Evolutionary conservation across 2,888 invertebrate genomes (phyloP), one percentile per base, ranked within the genome.

Genomic region (Erynnis tages): DNA sequence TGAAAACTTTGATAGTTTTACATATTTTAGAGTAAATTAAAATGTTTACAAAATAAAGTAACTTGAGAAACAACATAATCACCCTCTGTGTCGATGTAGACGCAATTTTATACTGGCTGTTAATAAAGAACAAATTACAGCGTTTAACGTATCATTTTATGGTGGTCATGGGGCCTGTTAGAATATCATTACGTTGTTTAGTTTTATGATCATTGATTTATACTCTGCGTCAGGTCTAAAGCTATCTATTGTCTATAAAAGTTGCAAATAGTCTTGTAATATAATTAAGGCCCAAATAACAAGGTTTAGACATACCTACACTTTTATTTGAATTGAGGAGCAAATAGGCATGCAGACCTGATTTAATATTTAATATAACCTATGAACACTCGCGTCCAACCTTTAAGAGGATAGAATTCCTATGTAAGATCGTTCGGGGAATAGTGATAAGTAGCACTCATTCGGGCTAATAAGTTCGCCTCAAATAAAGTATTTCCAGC

Each of bases 91-190:
- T 35, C 19, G 27, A 29, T 16, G 17, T 1, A 21, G 23, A 3
- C 13, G 4, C 4, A 14, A 29, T 19, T 30, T 30, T 21, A 44
- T 10, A 34, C 60, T 50, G 56, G 45, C 54, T 53, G 58, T 58
- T 69, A 69, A 69, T 64, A 58, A 57, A 54, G 56, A 61, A 61
- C 54, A 60, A 66, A 67, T 68, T 65, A 66, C 62, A 59, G 61
- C 61, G 61, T 62, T 68, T 64, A 71, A 67, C 61, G 63, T 65
- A 72, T 69, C 56, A 60, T 67, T 71, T 73, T 69, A 75, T 67
- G 63, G 67, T 60, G 52, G 53, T 64, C 62, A 64, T 65, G 57
- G 57, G 52, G 57, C 61, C 63, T 65, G 69, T 72, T 72, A 71
- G 68, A 73, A 66, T 61, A 71, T 69, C 67, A 69, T 73, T 74